Base-by-base conservation (phyloP, 2,888 invertebrate genomes). In the Melolontha melolontha region DNA sequence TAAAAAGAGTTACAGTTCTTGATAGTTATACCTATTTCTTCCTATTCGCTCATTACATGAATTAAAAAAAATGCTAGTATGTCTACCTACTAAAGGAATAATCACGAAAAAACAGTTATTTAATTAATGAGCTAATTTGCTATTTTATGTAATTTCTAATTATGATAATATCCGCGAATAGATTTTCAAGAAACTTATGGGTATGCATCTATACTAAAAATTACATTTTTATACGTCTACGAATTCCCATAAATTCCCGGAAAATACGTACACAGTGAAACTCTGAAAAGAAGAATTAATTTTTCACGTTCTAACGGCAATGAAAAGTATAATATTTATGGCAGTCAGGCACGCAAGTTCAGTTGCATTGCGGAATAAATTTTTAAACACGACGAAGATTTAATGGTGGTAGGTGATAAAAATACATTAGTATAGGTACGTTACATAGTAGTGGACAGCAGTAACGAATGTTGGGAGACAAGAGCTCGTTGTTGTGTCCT, bases 351-450 rank as follows among this genome's bases (percentile, higher is more conserved):
- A 67, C 64, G 67, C 67, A 52, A 67, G 44, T 40, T 44, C 55
- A 64, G 55, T 64, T 64, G 64, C 67, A 67, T 67, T 55, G 54
- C 49, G 64, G 64, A 54, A 67, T 67, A 67, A 39, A 64, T 64
- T 54, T 64, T 67, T 63, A 54, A 67, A 49, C 34, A 47, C 34
- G 49, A 67, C 64, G 54, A 67, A 55, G 67, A 67, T 67, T 67
- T 67, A 63, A 40, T 67, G 63, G 34, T 40, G 29, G 29, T 7
- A 14, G 59, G 44, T 34, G 34, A 47, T 59, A 59, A 44, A 59
- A 59, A 59, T 47, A 59, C 16, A n/a, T 54, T 34, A 22, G 51
- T 29, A 52, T 34, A 34, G 27, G 47, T 49, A 49, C 8, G 49
- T 49, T 34, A 49, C 49, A 49, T 7, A 49, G 10, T 22, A 8